Conservation (phyloP, 2,888 invertebrate genomes). For the Leptopterna dolabrata region DNA sequence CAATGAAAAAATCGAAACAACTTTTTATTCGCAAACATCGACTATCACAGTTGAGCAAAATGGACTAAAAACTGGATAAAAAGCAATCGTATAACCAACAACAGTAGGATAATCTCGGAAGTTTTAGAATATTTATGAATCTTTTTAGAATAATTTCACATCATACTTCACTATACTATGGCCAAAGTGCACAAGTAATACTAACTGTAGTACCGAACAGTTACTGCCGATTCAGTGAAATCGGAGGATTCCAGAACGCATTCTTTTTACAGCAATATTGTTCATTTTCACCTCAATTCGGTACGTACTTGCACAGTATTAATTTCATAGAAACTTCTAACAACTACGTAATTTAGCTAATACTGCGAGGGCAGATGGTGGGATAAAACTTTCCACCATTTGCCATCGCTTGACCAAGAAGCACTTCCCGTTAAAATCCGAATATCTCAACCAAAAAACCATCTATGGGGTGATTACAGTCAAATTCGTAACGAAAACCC, state of each 20-base stretch:
- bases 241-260: background rate
- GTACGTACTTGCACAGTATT: background rate
- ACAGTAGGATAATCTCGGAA: background rate
- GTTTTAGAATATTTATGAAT: background rate
- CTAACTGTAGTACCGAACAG: background rate
- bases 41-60: constrained; percentile 43
- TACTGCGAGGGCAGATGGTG: background rate
- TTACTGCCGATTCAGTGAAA: background rate
- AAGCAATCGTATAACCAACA: background rate
- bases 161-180: background rate
- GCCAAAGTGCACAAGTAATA: background rate
- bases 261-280: background rate
- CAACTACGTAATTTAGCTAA: background rate
- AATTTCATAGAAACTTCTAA: background rate
- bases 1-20: background rate
- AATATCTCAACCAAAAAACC: background rate
- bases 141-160: background rate
- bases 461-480: background rate
- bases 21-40: background rate
- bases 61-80: constrained; percentile 24
- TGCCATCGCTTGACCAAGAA: background rate
- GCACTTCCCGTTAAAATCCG: background rate
- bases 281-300: background rate
- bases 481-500: too few species aligned
- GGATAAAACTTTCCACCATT: background rate